Evolutionary conservation across 2,888 invertebrate species (phyloP).

Genomic region (Drosophila longiperda): DNA sequence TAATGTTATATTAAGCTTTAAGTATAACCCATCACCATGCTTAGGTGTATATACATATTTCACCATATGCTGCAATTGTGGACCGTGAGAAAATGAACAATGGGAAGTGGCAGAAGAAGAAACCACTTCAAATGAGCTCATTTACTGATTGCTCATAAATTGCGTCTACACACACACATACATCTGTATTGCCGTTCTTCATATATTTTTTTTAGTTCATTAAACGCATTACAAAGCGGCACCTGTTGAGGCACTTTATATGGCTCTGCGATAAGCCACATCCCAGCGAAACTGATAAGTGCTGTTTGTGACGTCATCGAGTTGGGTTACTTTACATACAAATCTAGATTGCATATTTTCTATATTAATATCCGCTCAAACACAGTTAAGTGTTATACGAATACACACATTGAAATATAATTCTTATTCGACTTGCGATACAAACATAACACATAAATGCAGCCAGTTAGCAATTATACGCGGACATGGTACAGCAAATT

Average conservation of each 20-base stretch:
- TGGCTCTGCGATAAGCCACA: constrained; percentile 31
- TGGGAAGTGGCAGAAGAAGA: constrained; percentile 1
- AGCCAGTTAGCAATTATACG: neutral
- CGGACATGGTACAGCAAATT: constrained; percentile 11
- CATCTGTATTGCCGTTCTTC: neutral
- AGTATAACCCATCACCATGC: constrained; percentile 38
- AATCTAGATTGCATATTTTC: neutral
- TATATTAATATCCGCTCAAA: neutral
- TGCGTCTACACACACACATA: neutral
- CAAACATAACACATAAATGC: neutral
- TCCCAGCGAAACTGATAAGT: constrained; percentile 41
- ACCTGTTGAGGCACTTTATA: constrained; percentile 39
- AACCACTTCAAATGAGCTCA: constrained; percentile 36
- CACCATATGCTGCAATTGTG: constrained; percentile 17
- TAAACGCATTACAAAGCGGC: constrained; percentile 50
- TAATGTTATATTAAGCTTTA: neutral
- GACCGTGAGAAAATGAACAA: constrained; percentile 38
- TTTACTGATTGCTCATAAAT: constrained; percentile 28
- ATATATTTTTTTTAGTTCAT: constrained; percentile 41
- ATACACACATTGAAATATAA: neutral
- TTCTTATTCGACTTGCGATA: neutral
- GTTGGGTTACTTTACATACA: constrained; percentile 1
- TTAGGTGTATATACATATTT: constrained; percentile 11
- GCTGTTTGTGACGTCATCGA: constrained; percentile 39
- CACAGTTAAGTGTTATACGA: neutral